Evolutionary conservation across 2,888 invertebrate genomes (phyloP).

Genomic region (Maniola hyperantus): DNA sequence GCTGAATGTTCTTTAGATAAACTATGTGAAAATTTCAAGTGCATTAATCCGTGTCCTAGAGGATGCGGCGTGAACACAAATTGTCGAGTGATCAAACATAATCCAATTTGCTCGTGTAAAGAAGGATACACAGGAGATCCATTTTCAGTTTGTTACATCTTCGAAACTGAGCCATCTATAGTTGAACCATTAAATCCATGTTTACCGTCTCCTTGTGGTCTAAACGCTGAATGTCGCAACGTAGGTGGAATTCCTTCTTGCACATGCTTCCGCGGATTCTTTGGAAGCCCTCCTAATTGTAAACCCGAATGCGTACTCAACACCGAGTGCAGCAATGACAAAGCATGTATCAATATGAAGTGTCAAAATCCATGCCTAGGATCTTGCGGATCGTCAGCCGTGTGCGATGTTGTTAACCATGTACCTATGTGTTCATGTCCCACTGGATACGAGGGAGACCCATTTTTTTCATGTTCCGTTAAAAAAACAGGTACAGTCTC

Average conservation of each 20-base stretch:
- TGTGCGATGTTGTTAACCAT: conserved; percentile 89
- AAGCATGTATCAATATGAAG: conserved; percentile 89
- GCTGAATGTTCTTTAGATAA: conserved; percentile 85
- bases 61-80: conserved; percentile 87
- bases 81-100: conserved; percentile 88
- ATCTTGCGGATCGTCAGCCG: conserved; percentile 88
- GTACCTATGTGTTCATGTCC: conserved; percentile 88
- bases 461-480: conserved; percentile 85
- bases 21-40: conserved; percentile 88
- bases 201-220: conserved; percentile 89
- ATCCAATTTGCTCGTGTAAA: conserved; percentile 87
- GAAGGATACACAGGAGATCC: conserved; percentile 85
- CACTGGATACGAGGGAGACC: conserved; percentile 87
- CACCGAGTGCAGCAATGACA: conserved; percentile 87
- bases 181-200: conserved; percentile 82
- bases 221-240: conserved; percentile 85
- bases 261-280: conserved; percentile 84
- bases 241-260: conserved; percentile 83
- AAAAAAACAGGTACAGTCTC: conserved; percentile 69
- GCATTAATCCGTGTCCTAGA: conserved; percentile 87
- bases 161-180: conserved; percentile 55
- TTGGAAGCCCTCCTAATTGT: conserved; percentile 89
- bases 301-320: conserved; percentile 89
- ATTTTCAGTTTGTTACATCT: conserved; percentile 76
- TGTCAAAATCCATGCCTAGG: conserved; percentile 91